A percentile compares a stretch with the other conserved stretches of the same genome.
phyloP scores from a whole-genome alignment of 1,140 invertebrate species.

The Solen grandis region DNA sequence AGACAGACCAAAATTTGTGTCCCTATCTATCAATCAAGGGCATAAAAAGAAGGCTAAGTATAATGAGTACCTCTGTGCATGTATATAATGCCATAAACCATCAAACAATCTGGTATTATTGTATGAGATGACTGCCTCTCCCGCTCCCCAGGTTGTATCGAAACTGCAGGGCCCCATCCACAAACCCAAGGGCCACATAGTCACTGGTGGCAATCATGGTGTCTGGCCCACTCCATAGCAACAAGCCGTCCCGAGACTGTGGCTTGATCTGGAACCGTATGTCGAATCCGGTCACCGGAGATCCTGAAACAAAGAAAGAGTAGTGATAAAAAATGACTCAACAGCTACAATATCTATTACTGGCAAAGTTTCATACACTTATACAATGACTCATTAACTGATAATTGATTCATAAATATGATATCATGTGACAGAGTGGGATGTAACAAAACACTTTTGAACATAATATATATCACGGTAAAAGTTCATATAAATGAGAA shows the following conservation, averaged over 20 bases:
- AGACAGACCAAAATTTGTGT: no score
- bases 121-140: constrained; percentile 87
- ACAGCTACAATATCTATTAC: no score
- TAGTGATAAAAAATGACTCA: background rate
- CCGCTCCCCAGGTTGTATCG: constrained; percentile 87
- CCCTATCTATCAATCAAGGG: no score
- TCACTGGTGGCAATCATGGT: constrained; percentile 80
- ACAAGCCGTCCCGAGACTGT: constrained; percentile 86
- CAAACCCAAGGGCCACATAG: constrained; percentile 92
- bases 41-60: no score
- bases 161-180: constrained; percentile 86
- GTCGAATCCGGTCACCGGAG: constrained; percentile 88
- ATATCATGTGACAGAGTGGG: background rate
- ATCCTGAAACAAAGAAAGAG: constrained; percentile 83
- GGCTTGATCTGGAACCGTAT: constrained; percentile 90
- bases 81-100: constrained; percentile 94
- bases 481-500: no score
- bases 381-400: no score
- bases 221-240: constrained; percentile 94
- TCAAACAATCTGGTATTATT: constrained; percentile 94
- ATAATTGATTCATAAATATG: background rate
- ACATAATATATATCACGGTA: no score
- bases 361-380: background rate
- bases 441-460: background rate
- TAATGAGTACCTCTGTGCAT: constrained; percentile 93